phyloP scores from a whole-genome alignment of 2,797 vertebrate genomes.

The Sciaenops ocellatus region DNA sequence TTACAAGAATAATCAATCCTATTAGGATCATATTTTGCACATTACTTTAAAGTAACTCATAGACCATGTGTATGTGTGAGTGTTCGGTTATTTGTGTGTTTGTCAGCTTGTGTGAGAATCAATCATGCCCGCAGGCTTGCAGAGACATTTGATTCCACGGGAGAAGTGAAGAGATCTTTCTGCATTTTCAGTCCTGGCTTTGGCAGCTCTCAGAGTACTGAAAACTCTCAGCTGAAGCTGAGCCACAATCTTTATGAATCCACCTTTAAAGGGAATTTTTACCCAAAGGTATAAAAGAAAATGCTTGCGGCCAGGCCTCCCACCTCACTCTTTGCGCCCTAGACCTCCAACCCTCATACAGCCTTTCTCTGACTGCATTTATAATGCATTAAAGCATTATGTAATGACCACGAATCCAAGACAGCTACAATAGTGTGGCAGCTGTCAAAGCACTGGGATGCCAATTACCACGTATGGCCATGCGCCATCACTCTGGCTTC shows the following conservation, averaged over 20 bases:
- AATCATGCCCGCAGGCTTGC: conserved; percentile 30
- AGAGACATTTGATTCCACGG: conserved; percentile 40
- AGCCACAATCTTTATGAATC: conserved; percentile 30
- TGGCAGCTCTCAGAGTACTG: conserved; percentile 14
- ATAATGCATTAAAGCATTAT: conserved; percentile 74
- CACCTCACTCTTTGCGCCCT: conserved; percentile 20
- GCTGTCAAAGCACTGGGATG: conserved; percentile 75
- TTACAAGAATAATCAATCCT: neutral
- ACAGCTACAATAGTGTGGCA: conserved; percentile 71
- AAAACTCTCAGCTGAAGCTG: conserved; percentile 8
- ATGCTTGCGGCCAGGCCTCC: neutral
- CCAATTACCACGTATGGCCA: conserved; percentile 77
- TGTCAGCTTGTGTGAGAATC: conserved; percentile 36
- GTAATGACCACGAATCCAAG: conserved; percentile 73
- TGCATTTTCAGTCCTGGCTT: conserved; percentile 14
- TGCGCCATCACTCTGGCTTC: conserved; percentile 52
- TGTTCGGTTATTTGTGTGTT: neutral
- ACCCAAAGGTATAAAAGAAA: conserved; percentile 20
- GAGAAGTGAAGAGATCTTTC: conserved; percentile 33
- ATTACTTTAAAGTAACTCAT: neutral
- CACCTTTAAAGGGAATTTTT: conserved; percentile 26
- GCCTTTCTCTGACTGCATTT: conserved; percentile 59
- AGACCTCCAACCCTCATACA: conserved; percentile 50
- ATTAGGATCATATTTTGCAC: neutral
- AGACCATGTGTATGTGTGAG: neutral